Percentiles rank a stretch among this genome's conserved stretches.
phyloP scores from a whole-genome alignment of 1,140 invertebrate species.

The Cheumatopsyche charites region DNA sequence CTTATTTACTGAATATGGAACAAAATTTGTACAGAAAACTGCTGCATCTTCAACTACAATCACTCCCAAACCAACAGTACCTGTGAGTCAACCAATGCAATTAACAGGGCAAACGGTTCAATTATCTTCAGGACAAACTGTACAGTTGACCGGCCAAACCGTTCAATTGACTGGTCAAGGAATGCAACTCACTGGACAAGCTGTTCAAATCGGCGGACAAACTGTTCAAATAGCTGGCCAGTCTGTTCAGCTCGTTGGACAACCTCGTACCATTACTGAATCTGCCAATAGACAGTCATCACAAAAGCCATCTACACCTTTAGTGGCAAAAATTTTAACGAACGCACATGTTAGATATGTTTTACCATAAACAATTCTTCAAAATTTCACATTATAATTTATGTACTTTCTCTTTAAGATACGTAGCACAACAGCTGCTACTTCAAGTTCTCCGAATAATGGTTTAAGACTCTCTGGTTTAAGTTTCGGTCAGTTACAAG shows the following conservation, averaged over 20 bases:
- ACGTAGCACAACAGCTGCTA: background rate
- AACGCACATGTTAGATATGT: conserved; percentile 38
- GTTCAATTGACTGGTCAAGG: conserved; percentile 44
- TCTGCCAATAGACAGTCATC: conserved; percentile 38
- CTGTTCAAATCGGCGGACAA: conserved; percentile 61
- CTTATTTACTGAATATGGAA: background rate
- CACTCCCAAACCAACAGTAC: conserved; percentile 28
- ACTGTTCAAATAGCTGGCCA: conserved; percentile 62
- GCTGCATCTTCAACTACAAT: conserved; percentile 41
- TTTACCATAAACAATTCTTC: too few relatives aligned
- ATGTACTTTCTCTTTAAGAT: too few relatives aligned
- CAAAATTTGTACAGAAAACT: conserved; percentile 36
- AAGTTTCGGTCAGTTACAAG: conserved; percentile 42
- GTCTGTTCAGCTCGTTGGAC: conserved; percentile 55
- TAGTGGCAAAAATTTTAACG: conserved; percentile 46
- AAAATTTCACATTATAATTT: conserved; percentile 1
- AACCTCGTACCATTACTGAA: conserved; percentile 50
- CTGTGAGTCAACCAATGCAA: conserved; percentile 37
- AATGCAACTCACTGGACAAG: conserved; percentile 42
- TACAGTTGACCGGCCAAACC: conserved; percentile 44
- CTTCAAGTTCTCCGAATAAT: conserved; percentile 15
- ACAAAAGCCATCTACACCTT: conserved; percentile 37
- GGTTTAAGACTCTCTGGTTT: conserved; percentile 38
- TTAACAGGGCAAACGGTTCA: conserved; percentile 44
- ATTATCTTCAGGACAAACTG: conserved; percentile 44